Evolutionary conservation across 2,888 invertebrate genomes (phyloP).

Genomic region (Ectobius pallidus): DNA sequence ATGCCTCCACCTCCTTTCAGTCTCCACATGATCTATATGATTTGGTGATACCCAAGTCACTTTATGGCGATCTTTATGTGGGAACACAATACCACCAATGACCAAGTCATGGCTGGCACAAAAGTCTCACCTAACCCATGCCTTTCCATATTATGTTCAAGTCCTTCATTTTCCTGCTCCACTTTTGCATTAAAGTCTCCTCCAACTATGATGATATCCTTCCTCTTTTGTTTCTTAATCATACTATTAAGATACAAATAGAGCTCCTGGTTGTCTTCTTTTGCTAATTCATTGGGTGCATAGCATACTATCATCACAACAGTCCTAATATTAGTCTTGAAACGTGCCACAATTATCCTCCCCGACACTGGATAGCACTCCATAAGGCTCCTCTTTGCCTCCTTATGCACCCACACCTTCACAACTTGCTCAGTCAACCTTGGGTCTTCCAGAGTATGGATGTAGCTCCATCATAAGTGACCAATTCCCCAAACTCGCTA

Average conservation of each 20-base stretch:
- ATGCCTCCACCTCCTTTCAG: too few species aligned
- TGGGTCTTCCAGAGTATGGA: too few species aligned
- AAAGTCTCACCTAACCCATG: background rate
- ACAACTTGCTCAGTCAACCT: too few species aligned
- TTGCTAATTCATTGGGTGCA: background rate
- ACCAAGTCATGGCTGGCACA: too few species aligned
- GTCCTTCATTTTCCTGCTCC: constrained; percentile 3
- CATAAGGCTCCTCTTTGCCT: too few species aligned
- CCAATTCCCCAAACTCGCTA: too few species aligned
- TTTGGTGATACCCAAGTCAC: background rate
- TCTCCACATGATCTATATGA: too few species aligned
- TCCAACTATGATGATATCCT: constrained; percentile 1
- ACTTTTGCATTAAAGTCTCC: background rate
- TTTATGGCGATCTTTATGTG: background rate
- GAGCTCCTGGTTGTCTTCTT: constrained; percentile 5
- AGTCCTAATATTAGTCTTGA: background rate
- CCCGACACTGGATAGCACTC: too few species aligned
- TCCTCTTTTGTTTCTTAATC: constrained; percentile 4
- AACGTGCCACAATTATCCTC: too few species aligned
- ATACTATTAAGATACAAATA: background rate
- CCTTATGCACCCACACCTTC: too few species aligned
- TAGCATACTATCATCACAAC: constrained; percentile 6
- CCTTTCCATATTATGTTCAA: background rate
- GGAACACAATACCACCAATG: too few species aligned
- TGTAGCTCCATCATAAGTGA: too few species aligned